These are phyloP conservation scores for Pristionchus arcanus DNA, from an alignment of 2,888 invertebrate genomes.

Conservation along the genomic window DNA sequence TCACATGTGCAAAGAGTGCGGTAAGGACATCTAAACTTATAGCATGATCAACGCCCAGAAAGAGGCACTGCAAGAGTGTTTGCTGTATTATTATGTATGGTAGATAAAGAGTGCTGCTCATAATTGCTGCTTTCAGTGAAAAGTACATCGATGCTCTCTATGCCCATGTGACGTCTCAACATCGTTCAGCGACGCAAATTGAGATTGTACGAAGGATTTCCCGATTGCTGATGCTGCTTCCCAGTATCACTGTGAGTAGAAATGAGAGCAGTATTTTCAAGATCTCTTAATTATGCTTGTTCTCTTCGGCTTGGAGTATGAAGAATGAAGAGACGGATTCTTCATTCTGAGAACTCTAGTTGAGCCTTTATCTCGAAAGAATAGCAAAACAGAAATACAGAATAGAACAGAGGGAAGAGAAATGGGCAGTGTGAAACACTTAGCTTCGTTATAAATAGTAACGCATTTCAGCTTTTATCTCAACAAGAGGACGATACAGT, in stretches of 20 bases:
- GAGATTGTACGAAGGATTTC: slow-evolving; percentile 67
- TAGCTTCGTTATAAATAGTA: not conserved
- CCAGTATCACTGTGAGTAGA: slow-evolving; percentile 66
- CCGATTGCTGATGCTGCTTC: slow-evolving; percentile 66
- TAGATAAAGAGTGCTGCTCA: not conserved
- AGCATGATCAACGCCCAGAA: too few relatives aligned
- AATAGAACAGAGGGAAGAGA: too few relatives aligned
- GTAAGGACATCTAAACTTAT: not conserved
- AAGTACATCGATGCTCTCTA: slow-evolving; percentile 72
- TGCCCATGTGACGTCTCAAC: slow-evolving; percentile 66
- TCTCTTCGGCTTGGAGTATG: too few relatives aligned
- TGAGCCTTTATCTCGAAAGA: too few relatives aligned
- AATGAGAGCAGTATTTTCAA: too few relatives aligned
- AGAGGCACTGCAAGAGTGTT: not conserved
- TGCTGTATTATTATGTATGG: not conserved
- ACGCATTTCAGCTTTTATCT: slow-evolving; percentile 67
- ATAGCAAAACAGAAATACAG: too few relatives aligned
- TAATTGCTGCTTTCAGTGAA: slow-evolving; percentile 55
- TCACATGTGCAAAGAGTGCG: slow-evolving; percentile 65
- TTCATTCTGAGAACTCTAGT: too few relatives aligned
- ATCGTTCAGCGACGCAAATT: slow-evolving; percentile 63
- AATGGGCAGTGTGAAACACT: too few relatives aligned
- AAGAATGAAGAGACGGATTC: too few relatives aligned
- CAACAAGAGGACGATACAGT: slow-evolving; percentile 75
- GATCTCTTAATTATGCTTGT: too few relatives aligned